Percentiles rank a stretch among this genome's conserved stretches.
phyloP scores from a whole-genome alignment of 2,113 vertebrate genomes.

The Alectura lathami region DNA sequence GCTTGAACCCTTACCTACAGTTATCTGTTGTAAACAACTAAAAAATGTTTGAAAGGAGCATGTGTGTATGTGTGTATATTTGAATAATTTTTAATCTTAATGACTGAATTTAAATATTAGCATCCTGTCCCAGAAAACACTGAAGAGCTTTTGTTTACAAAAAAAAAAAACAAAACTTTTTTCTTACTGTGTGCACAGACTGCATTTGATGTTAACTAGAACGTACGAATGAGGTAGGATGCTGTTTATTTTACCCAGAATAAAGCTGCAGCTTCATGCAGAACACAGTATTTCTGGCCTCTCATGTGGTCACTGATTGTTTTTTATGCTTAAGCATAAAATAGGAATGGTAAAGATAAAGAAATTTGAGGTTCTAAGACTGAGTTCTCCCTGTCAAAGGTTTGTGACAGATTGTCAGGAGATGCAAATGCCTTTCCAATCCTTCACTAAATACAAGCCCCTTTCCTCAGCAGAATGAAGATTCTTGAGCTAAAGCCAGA shows the following conservation, averaged over 20 bases:
- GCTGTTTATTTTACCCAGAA: neutral
- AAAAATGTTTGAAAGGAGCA: neutral
- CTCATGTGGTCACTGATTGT: neutral
- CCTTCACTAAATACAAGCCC: neutral
- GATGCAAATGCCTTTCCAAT: neutral
- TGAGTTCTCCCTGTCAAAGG: neutral
- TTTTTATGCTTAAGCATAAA: neutral
- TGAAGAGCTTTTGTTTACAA: neutral
- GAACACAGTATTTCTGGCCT: neutral
- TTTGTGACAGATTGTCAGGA: neutral
- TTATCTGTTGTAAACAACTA: neutral
- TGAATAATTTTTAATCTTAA: neutral
- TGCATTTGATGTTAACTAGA: neutral
- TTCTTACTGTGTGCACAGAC: neutral
- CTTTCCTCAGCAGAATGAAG: neutral
- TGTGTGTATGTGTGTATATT: neutral
- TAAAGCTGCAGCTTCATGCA: neutral
- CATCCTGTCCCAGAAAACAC: neutral
- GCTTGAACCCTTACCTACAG: neutral
- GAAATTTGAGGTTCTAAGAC: neutral
- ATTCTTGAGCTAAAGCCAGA: neutral
- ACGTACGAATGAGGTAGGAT: neutral
- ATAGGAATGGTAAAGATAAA: neutral
- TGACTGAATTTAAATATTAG: neutral
- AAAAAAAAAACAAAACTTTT: neutral